Evolutionary conservation across 1,140 invertebrate species (phyloP).

Genomic region (Centruroides vittatus): DNA sequence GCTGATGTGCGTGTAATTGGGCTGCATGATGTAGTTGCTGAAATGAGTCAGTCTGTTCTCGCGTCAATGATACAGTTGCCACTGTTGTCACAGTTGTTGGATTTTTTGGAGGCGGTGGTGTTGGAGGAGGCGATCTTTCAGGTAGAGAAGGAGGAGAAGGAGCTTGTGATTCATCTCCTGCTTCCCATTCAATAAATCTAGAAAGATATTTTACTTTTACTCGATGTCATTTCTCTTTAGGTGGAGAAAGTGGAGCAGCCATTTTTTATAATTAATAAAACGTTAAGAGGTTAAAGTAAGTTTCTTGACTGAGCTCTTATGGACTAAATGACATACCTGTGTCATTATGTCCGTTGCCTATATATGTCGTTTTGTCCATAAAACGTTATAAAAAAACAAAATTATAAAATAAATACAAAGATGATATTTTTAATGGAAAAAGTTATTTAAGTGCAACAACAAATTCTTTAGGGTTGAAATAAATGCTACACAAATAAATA

Average conservation of each 20-base stretch:
- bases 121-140: slow-evolving; percentile 11
- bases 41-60: background rate
- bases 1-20: slow-evolving; percentile 7
- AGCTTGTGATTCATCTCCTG: background rate
- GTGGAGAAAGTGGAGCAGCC: slow-evolving; percentile 16
- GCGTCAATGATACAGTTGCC: background rate
- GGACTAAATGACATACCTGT: no score
- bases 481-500: no score
- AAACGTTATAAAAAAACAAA: no score
- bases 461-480: no score
- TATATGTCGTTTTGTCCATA: no score
- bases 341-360: no score
- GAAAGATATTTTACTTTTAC: slow-evolving; percentile 10
- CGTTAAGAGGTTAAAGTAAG: no score
- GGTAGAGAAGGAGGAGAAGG: slow-evolving; percentile 10
- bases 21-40: background rate
- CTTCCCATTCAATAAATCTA: background rate
- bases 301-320: no score
- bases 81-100: background rate
- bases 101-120: slow-evolving; percentile 15
- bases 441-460: no score
- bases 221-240: slow-evolving; percentile 7
- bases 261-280: no score
- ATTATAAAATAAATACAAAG: no score
- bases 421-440: no score